phyloP scores from a whole-genome alignment of 2,113 vertebrate genomes.

The Garra rufa region DNA sequence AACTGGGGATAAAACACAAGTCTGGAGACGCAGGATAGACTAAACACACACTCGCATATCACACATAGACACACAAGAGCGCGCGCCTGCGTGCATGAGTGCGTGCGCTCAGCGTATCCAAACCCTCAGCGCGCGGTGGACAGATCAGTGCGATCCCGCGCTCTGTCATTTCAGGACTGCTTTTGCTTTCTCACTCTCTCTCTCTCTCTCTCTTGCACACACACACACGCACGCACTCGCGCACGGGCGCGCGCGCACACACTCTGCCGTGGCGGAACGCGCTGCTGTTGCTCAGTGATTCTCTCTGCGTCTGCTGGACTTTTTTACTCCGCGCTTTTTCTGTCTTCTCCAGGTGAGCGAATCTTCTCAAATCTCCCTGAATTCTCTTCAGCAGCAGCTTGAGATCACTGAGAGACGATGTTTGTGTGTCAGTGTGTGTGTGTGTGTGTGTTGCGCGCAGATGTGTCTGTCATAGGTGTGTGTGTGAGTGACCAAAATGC shows the following conservation, averaged over 20 bases:
- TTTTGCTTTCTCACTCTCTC: not conserved
- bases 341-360: conserved; percentile 27
- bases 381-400: not conserved
- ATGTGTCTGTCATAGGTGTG: conserved; percentile 4
- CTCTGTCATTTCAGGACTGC: not conserved
- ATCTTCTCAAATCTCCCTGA: not conserved
- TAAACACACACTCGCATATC: not conserved
- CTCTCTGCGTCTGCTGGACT: conserved; percentile 16
- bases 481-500: conserved; percentile 17
- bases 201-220: not conserved
- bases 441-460: not conserved
- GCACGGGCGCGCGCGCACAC: conserved; percentile 5
- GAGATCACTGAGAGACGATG: not conserved
- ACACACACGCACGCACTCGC: not conserved
- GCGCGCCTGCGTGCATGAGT: too few relatives aligned
- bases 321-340: not conserved
- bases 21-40: not conserved
- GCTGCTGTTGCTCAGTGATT: conserved; percentile 3
- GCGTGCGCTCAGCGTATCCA: too few relatives aligned
- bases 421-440: not conserved
- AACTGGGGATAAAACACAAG: not conserved
- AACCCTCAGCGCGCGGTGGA: not conserved
- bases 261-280: not conserved
- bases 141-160: not conserved
- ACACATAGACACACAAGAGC: not conserved